Base-by-base conservation (phyloP, 2,113 vertebrate genomes). In the Pipa parva region DNA sequence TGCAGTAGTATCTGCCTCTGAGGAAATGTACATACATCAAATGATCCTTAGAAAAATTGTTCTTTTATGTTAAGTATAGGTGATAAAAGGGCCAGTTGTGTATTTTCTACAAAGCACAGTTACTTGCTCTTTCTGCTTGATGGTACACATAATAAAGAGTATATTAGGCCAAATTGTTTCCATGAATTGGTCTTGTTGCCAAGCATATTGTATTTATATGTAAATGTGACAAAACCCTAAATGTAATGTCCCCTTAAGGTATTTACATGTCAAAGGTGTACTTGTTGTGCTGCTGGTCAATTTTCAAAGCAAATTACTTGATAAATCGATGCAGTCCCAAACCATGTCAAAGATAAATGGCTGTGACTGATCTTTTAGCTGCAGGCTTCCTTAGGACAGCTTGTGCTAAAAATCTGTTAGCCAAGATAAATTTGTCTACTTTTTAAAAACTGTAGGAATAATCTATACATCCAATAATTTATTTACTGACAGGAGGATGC, bases 281-380 rank as follows among this genome's bases (percentile, higher is more conserved):
- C 17, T 42, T 42, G n/a, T 5, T 42, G 39, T 42, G 7, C 15
- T 17, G 7, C 39, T 42, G 39, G 39, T 42, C 39, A 42, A 42
- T 42, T 17, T 42, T 42, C 39, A 15, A 15, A 42, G 39, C 17
- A 42, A 42, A 42, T 42, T n/a, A 42, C 39, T 42, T 42, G 39
- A 42, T 42, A 42, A 42, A 42, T n/a, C n/a, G 39, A 42, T 42
- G 39, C 39, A 42, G 39, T 42, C 39, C 39, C 39, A 42, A 42
- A 42, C 39, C 39, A 42, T 42, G 39, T 42, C 39, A n/a, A 3
- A 42, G 39, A 42, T 42, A 42, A 42, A 42, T 42, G 39, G 12
- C n/a, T 42, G 17, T 17, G 17, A 42, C 39, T 42, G 13, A 42
- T 6, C 15, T 42, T 42, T 42, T 11, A 42, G 39, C 39, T 42